Evolutionary conservation across 2,797 vertebrate species (phyloP), one percentile per base, ranked within the genome.

Genomic region (Catamblyrhynchus diadema): DNA sequence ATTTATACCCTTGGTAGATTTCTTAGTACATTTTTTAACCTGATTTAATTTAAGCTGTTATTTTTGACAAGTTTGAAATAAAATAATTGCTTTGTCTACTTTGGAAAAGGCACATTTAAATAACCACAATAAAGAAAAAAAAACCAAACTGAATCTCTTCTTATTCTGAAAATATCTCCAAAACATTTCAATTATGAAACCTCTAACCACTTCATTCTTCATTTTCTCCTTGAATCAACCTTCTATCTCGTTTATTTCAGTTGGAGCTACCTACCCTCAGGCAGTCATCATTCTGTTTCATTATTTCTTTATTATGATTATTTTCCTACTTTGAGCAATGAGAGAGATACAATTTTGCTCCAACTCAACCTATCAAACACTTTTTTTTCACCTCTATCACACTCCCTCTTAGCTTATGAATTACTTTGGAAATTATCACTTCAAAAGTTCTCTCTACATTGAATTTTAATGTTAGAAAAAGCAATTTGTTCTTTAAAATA

Each of bases 401-500:
- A n/a, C 4, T 81, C 8, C 12, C 8, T 78, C 24, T 74, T 82
- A 80, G 32, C 18, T 73, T 86, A 83, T 3, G 8, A 90, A 73
- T 56, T 92, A 16, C 24, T 90, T 72, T 42, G 20, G 41, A 91
- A 91, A 80, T 88, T 47, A 65, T 39, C 15, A 53, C 51, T 79
- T 72, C 37, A 41, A 32, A 62, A 74, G 5, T 86, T 88, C 93
- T 72, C n/a, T 79, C 33, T 48, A 53, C 14, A 37, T n/a, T 69
- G 18, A 74, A 59, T 82, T 86, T 95, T 61, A 83, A 73, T 61
- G 48, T 82, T 32, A 73, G 67, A 57, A 92, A 87, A 89, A 66
- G 37, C 21, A 70, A 78, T 85, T 93, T 93, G n/a, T 86, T 86
- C 39, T 82, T 86, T 86, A 80, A 92, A 89, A 81, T 64, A 72